Evolutionary conservation across 30 jellyfish, hydroid and myxozoan species (phyloP).

Genomic region (Aurelia aurita complex sp. Pacific): DNA sequence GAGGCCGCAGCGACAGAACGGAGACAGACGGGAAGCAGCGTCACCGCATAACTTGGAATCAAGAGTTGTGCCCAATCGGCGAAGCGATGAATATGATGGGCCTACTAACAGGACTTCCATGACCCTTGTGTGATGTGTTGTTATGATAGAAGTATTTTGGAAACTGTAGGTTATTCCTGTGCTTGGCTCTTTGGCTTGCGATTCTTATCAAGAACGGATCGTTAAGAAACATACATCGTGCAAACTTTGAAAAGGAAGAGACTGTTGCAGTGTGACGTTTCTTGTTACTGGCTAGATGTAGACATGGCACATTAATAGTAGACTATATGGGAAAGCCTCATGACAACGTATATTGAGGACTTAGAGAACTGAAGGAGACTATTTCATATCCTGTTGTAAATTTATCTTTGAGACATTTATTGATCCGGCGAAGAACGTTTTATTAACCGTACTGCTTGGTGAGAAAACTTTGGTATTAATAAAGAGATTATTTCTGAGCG

Average conservation of each 20-base stretch:
- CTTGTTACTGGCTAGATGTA: too few relatives aligned
- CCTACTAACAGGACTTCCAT: slow-evolving; percentile 56
- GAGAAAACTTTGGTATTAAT: too few relatives aligned
- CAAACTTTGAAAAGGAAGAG: too few relatives aligned
- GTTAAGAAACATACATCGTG: too few relatives aligned
- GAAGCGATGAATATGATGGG: slow-evolving; percentile 60
- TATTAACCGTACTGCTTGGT: not conserved
- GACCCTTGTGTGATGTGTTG: slow-evolving; percentile 60
- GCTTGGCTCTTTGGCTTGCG: not conserved
- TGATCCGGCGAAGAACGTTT: not conserved
- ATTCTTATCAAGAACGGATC: too few relatives aligned
- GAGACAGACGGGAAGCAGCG: slow-evolving; percentile 51
- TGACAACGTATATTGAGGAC: too few relatives aligned
- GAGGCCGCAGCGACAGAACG: slow-evolving; percentile 69
- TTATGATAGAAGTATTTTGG: not conserved
- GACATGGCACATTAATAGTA: too few relatives aligned
- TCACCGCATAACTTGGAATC: slow-evolving; percentile 40
- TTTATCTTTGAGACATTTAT: not conserved
- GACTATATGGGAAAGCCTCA: too few relatives aligned
- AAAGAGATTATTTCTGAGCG: too few relatives aligned
- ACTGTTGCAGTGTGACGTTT: too few relatives aligned
- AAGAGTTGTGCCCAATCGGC: slow-evolving; percentile 44
- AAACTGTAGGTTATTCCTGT: not conserved
- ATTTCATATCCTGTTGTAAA: not conserved
- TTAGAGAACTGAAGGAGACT: too few relatives aligned